Percentiles rank a stretch among this genome's conserved stretches.
Evolutionary conservation across 2,888 invertebrate genomes (phyloP).

Genomic region (Ethmia dodecea): DNA sequence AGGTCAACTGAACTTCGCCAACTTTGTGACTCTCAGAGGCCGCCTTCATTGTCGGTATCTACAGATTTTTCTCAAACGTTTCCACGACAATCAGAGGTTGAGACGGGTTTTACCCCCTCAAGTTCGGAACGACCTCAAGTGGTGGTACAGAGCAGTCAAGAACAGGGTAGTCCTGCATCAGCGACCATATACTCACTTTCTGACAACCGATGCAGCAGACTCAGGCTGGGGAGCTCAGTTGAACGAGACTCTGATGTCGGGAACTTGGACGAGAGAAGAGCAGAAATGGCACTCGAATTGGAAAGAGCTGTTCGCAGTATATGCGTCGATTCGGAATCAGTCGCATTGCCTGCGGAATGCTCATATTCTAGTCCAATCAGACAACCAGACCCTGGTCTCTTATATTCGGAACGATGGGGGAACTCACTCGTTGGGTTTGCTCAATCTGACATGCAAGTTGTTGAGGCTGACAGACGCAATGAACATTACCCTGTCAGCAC

Average conservation of each 20-base stretch:
- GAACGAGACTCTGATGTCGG: constrained; percentile 13
- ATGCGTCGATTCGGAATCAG: constrained; percentile 10
- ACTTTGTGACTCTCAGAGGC: not conserved
- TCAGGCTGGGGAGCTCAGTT: constrained; percentile 19
- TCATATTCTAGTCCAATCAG: constrained; percentile 12
- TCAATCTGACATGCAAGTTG: not conserved
- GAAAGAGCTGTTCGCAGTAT: constrained; percentile 22
- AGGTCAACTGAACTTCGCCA: not conserved
- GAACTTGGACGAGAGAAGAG: constrained; percentile 14
- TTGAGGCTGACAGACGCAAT: constrained; percentile 3
- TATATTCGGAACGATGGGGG: constrained; percentile 25
- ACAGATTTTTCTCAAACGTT: no score
- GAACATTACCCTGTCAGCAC: constrained; percentile 14
- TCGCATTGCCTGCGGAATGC: constrained; percentile 7
- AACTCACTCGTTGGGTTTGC: constrained; percentile 11
- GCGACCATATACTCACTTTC: constrained; percentile 15
- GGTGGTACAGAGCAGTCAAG: constrained; percentile 15
- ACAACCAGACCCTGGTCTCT: constrained; percentile 20
- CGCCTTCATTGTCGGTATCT: not conserved
- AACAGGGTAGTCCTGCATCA: constrained; percentile 5
- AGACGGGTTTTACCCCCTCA: constrained; percentile 3
- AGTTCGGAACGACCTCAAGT: constrained; percentile 12
- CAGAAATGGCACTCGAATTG: constrained; percentile 19
- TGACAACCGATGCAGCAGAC: constrained; percentile 17
- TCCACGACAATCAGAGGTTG: not conserved